Percentiles rank a stretch among this genome's conserved stretches.
phyloP scores from a whole-genome alignment of 1,140 invertebrate genomes.

The Glossosoma conforme region DNA sequence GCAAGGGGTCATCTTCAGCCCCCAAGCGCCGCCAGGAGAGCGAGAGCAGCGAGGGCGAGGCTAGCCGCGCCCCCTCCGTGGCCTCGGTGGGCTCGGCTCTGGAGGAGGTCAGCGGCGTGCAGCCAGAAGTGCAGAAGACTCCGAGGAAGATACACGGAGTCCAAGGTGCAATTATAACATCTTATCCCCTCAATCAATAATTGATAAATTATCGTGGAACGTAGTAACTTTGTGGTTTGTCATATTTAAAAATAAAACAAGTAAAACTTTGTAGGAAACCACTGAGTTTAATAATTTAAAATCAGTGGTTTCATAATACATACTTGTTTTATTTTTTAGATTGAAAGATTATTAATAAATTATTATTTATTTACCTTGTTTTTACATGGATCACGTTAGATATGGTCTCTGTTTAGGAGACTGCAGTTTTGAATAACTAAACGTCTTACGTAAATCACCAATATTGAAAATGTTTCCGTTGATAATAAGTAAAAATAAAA shows the following conservation, averaged over 20 bases:
- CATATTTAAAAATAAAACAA: no score
- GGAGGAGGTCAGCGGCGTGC: slow-evolving; percentile 46
- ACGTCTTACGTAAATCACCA: neutral
- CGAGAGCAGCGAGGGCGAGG: slow-evolving; percentile 44
- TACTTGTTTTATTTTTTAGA: neutral
- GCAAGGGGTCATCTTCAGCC: slow-evolving; percentile 13
- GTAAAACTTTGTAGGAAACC: no score
- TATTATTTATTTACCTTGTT: no score
- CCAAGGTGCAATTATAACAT: slow-evolving; percentile 37
- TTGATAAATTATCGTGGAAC: no score
- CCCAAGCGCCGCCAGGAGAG: slow-evolving; percentile 41
- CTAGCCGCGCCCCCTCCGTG: slow-evolving; percentile 39
- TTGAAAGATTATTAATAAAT: neutral
- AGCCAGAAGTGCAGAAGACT: slow-evolving; percentile 49
- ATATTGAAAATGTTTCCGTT: neutral
- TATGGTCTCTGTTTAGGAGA: no score
- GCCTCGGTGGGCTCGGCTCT: no score
- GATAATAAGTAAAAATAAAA: no score
- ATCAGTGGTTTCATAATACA: no score
- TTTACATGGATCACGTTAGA: no score
- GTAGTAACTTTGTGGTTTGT: no score
- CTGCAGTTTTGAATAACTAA: no score
- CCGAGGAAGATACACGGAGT: slow-evolving; percentile 45
- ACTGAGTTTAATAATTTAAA: no score
- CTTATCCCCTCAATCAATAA: neutral